phyloP scores from a whole-genome alignment of 2,888 invertebrate species.

The Coleophora deauratella region DNA sequence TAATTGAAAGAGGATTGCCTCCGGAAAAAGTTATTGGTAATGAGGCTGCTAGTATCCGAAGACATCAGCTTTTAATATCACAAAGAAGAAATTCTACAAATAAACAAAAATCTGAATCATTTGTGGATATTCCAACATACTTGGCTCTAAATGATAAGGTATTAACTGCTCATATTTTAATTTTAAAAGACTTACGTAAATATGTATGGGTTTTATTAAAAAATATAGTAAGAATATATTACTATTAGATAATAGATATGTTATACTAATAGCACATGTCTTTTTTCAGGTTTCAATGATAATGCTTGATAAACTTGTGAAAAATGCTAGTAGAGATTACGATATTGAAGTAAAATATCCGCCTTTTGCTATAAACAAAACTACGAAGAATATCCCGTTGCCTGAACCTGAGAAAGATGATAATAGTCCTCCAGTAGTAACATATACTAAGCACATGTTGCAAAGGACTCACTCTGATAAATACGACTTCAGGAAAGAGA shows the following conservation, averaged over 20 bases:
- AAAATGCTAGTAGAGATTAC: slow-evolving; percentile 32
- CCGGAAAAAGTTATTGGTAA: slow-evolving; percentile 49
- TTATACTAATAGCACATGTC: no score
- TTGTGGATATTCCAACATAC: slow-evolving; percentile 84
- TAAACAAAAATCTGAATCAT: slow-evolving; percentile 68
- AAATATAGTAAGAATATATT: no score
- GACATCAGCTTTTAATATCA: slow-evolving; percentile 34
- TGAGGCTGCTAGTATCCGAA: slow-evolving; percentile 43
- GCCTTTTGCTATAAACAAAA: slow-evolving; percentile 27
- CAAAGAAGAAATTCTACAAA: slow-evolving; percentile 29
- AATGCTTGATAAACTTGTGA: slow-evolving; percentile 74
- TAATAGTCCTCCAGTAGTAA: slow-evolving; percentile 39
- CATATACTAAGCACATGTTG: slow-evolving; percentile 32
- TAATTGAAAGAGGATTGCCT: slow-evolving; percentile 41
- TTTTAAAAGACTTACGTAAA: no score
- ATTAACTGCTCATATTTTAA: slow-evolving; percentile 3
- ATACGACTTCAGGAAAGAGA: slow-evolving; percentile 30
- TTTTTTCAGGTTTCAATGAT: slow-evolving; percentile 77
- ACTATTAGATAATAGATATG: no score
- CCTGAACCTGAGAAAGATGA: slow-evolving; percentile 22
- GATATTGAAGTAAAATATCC: slow-evolving; percentile 39
- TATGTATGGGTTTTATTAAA: no score
- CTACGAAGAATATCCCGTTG: slow-evolving; percentile 7
- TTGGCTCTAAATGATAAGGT: slow-evolving; percentile 80
- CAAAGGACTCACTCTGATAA: slow-evolving; percentile 50